Evolutionary conservation across 1,140 invertebrate species (phyloP), one percentile per base, ranked within the genome.

Genomic region (Microplitis mediator): DNA sequence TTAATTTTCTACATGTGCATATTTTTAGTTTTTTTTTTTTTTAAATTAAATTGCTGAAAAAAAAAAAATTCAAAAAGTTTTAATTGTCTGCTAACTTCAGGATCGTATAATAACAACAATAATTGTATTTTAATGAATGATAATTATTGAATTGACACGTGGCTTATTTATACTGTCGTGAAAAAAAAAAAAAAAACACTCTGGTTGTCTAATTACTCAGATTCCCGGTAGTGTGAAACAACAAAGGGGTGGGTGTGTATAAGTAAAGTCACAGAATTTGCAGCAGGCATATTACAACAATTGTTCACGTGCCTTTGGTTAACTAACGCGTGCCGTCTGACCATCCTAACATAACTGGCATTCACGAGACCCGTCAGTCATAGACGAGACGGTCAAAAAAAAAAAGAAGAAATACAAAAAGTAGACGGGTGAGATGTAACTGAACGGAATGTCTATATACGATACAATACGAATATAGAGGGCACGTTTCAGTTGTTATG

Each of bases 251-350:
- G 39, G 39, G 39, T 45, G 39, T 45, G 39, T 45, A 39, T 23
- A 13, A 54, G n/a, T 54, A 54, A 14, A n/a, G 13, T 14, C 52
- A 54, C 16, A 6, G 5, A 54, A 14, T 14, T 14, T 3, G n/a
- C 52, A 54, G 13, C 52, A n/a, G 5, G 52, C 6, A 34, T 61
- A 23, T 31, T 60, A 11, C 16, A 61, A 61, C 34, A 32, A 66
- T 39, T 56, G 70, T 51, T 72, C 71, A 72, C 71, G 71, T 72
- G 71, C 63, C 64, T 61, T 1, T 6, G 35, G 62, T 58, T 72
- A 66, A 56, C 31, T n/a, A 62, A 72, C 71, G 71, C 64, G 64
- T 72, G 64, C 54, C 71, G 11, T 35, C n/a, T 51, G 63, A 58
- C 35, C 52, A 56, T 72, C 60, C 52, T 67, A 67, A 45, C 63